These are phyloP conservation scores for Anguilla anguilla DNA, from an alignment of 2,797 vertebrate species.

Conservation along the genomic window DNA sequence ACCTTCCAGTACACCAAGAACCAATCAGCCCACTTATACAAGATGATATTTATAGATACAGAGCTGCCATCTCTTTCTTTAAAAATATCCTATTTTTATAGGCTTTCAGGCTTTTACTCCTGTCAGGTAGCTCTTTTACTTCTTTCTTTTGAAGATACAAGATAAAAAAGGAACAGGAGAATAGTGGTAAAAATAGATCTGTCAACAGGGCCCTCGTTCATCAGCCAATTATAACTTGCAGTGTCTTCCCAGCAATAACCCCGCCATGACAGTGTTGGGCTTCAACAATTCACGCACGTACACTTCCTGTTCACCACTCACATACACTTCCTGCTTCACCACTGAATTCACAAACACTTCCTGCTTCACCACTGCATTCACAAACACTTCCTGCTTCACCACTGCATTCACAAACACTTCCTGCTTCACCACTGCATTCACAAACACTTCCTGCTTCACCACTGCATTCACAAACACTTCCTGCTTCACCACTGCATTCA, in stretches of 20 bases:
- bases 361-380: background rate
- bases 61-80: constrained; percentile 8
- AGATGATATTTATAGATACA: background rate
- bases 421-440: background rate
- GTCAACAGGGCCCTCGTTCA: background rate
- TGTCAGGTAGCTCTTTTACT: background rate
- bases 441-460: background rate
- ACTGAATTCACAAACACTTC: background rate
- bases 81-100: background rate
- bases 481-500: background rate
- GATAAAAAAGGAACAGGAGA: background rate
- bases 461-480: too few species aligned
- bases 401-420: background rate
- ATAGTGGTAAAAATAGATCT: background rate
- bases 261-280: background rate
- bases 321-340: too few species aligned
- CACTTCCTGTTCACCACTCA: too few species aligned
- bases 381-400: background rate
- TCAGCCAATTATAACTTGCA: background rate
- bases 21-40: background rate
- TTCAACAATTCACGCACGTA: background rate
- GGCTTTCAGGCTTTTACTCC: background rate
- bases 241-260: background rate
- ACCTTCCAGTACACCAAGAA: background rate
- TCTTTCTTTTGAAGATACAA: background rate